Conservation (phyloP, 1,140 invertebrate genomes). For the Branchinecta lynchi region DNA sequence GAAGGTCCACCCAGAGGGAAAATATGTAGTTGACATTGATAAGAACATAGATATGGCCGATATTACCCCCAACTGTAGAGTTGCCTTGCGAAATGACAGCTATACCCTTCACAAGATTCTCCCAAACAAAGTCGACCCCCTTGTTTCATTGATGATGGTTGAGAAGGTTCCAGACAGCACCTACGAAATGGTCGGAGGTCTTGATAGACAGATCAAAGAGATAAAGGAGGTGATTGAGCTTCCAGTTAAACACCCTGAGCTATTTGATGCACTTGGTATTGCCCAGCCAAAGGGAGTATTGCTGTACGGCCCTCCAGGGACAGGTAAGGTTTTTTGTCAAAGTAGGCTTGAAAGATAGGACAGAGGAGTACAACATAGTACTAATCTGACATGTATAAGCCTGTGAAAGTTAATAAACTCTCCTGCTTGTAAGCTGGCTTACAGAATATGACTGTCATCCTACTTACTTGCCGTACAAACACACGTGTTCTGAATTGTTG, state of each 20-base stretch:
- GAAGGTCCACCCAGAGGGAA: conserved; percentile 99
- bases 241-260: conserved; percentile 97
- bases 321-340: conserved; percentile 34
- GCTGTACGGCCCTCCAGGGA: conserved; percentile 93
- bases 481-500: too few species aligned
- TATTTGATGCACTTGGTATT: conserved; percentile 98
- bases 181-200: conserved; percentile 97
- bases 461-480: too few species aligned
- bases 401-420: too few species aligned
- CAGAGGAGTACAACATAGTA: too few species aligned
- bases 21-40: conserved; percentile 98
- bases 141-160: conserved; percentile 99
- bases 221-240: conserved; percentile 99
- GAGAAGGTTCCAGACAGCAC: conserved; percentile 99
- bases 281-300: conserved; percentile 98
- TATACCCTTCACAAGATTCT: conserved; percentile 98
- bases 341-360: too few species aligned
- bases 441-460: too few species aligned
- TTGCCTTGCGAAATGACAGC: conserved; percentile 94
- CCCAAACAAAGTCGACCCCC: conserved; percentile 98
- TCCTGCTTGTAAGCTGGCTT: too few species aligned
- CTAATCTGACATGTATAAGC: too few species aligned
- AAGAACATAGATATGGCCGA: conserved; percentile 99
- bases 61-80: conserved; percentile 92
- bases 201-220: conserved; percentile 99